These are phyloP conservation scores for Melanotus villosus DNA, from an alignment of 2,888 invertebrate genomes.

Conservation along the genomic window DNA sequence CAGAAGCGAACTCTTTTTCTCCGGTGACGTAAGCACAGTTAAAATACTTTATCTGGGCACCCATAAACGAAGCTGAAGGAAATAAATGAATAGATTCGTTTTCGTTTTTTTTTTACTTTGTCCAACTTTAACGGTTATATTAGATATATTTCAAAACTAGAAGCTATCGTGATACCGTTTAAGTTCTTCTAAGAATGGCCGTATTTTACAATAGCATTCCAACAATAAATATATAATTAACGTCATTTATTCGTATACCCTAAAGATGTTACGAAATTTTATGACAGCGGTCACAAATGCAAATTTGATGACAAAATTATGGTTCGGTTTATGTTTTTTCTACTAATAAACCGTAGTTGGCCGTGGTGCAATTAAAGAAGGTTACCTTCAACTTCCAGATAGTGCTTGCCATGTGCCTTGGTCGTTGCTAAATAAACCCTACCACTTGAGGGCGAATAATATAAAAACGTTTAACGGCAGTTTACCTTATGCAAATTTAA, in stretches of 20 bases:
- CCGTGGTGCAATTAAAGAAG: too few species aligned
- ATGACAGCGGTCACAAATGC: neutral
- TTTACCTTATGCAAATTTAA: too few species aligned
- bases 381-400: too few species aligned
- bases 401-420: too few species aligned
- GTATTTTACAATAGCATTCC: neutral
- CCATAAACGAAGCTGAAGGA: constrained; percentile 45
- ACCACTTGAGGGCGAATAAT: too few species aligned
- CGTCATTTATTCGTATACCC: neutral
- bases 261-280: neutral
- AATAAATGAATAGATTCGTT: constrained; percentile 49
- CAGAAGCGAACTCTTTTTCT: constrained; percentile 15
- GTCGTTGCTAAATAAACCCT: too few species aligned
- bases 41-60: constrained; percentile 26
- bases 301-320: neutral
- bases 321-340: too few species aligned
- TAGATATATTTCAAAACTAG: constrained; percentile 30
- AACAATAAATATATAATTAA: constrained; percentile 4
- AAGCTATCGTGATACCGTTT: constrained; percentile 24
- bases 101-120: constrained; percentile 14
- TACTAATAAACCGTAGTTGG: too few species aligned
- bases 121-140: constrained; percentile 18
- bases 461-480: too few species aligned
- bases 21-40: constrained; percentile 21
- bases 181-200: constrained; percentile 5